Conservation (phyloP, 2,888 invertebrate species). For the Troides oblongomaculatus region DNA sequence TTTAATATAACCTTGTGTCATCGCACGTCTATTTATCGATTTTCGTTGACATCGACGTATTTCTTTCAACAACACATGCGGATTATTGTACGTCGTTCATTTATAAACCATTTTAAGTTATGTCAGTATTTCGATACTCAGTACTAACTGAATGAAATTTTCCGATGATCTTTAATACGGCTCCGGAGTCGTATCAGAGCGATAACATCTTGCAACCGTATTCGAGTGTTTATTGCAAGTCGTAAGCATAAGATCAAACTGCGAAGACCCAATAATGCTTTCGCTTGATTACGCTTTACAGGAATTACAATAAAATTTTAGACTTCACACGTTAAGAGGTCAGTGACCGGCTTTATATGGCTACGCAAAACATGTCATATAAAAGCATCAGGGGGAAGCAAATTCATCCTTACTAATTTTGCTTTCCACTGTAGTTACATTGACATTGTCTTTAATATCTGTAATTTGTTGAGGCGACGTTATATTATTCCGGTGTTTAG, state of each 20-base stretch:
- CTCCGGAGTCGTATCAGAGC: constrained; percentile 6
- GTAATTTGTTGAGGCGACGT: not conserved
- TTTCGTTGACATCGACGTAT: constrained; percentile 3
- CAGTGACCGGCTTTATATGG: constrained; percentile 16
- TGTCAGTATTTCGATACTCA: no score
- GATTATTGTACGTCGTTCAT: not conserved
- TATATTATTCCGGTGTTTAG: not conserved
- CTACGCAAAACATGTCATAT: not conserved
- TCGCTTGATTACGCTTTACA: constrained; percentile 31
- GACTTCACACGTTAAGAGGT: constrained; percentile 27
- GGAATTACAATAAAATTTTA: constrained; percentile 30
- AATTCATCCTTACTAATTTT: not conserved
- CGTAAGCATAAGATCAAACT: constrained; percentile 17
- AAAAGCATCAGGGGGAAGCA: no score
- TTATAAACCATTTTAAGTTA: not conserved
- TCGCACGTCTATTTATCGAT: constrained; percentile 2
- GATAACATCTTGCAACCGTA: constrained; percentile 21
- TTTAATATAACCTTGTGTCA: constrained; percentile 21
- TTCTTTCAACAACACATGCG: constrained; percentile 4
- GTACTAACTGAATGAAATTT: not conserved
- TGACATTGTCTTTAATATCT: not conserved
- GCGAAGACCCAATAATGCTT: constrained; percentile 31
- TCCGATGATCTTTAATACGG: not conserved
- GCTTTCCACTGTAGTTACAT: not conserved
- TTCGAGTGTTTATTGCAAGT: constrained; percentile 7